These are phyloP conservation scores for Thamnophis elegans DNA, from an alignment of 2,797 vertebrate species.

Conservation along the genomic window DNA sequence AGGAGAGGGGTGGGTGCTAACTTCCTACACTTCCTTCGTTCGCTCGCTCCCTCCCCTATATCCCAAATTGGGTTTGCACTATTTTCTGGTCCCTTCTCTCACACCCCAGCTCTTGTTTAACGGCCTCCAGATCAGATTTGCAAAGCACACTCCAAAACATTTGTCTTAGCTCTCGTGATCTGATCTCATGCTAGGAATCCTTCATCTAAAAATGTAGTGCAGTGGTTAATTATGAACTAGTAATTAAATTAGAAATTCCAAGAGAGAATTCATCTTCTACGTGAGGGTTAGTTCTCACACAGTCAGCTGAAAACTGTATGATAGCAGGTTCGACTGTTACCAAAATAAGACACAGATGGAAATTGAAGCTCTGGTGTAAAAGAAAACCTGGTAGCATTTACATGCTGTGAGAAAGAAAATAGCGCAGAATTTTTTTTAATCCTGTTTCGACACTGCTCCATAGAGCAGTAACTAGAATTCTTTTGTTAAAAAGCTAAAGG, in stretches of 20 bases:
- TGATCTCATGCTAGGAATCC: not conserved
- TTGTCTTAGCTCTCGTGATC: not conserved
- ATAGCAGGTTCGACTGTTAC: not conserved
- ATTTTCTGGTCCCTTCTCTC: not conserved
- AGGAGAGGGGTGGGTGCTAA: too few relatives aligned
- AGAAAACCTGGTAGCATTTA: not conserved
- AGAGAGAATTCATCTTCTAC: not conserved
- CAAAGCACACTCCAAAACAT: not conserved
- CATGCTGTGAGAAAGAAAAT: not conserved
- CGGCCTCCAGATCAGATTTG: not conserved
- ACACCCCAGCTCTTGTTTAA: not conserved
- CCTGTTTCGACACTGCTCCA: not conserved
- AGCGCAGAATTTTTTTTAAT: not conserved
- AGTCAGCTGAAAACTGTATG: not conserved
- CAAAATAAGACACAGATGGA: not conserved
- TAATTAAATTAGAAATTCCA: not conserved
- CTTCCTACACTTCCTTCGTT: too few relatives aligned
- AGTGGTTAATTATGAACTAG: not conserved
- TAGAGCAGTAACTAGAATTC: not conserved
- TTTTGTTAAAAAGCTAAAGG: not conserved
- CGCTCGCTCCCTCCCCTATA: not conserved
- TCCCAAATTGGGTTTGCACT: not conserved
- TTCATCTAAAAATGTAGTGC: constrained; percentile 26
- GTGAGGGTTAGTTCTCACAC: not conserved
- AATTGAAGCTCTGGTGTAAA: not conserved